These are phyloP conservation scores for Platynereis dumerilii DNA, from an alignment of 2,888 invertebrate species.

Conservation along the genomic window DNA sequence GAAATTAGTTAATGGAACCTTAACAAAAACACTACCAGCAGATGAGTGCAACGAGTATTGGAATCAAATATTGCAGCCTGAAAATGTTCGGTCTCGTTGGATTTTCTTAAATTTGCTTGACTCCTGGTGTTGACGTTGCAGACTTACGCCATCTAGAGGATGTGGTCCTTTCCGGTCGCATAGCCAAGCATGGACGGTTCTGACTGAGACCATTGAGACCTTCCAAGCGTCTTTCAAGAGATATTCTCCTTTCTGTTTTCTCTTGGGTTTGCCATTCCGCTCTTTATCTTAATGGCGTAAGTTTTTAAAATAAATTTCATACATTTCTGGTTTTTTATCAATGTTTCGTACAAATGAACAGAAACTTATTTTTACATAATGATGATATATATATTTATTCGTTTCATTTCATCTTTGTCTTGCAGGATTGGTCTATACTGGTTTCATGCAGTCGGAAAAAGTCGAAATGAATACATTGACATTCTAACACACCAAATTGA, in stretches of 20 bases:
- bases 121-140: slow-evolving; percentile 24
- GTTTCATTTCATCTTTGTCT: not conserved
- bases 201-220: slow-evolving; percentile 2
- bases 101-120: too few species aligned
- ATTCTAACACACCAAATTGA: not conserved
- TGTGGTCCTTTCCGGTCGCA: slow-evolving; percentile 58
- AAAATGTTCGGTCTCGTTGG: too few species aligned
- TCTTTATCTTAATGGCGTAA: slow-evolving; percentile 16
- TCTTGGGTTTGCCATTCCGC: not conserved
- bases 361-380: not conserved
- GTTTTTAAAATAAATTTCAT: not conserved
- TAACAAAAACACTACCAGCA: too few species aligned
- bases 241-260: slow-evolving; percentile 13
- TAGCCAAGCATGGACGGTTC: slow-evolving; percentile 13
- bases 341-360: too few species aligned
- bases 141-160: slow-evolving; percentile 49
- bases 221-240: slow-evolving; percentile 3
- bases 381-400: too few species aligned
- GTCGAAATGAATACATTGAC: not conserved
- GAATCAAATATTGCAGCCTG: too few species aligned
- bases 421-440: slow-evolving; percentile 8
- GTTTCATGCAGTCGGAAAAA: not conserved
- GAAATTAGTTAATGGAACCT: too few species aligned
- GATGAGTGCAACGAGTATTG: too few species aligned
- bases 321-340: too few species aligned